These are phyloP conservation scores for Sorex fumeus DNA, from an alignment of 2,113 vertebrate species.

Conservation along the genomic window DNA sequence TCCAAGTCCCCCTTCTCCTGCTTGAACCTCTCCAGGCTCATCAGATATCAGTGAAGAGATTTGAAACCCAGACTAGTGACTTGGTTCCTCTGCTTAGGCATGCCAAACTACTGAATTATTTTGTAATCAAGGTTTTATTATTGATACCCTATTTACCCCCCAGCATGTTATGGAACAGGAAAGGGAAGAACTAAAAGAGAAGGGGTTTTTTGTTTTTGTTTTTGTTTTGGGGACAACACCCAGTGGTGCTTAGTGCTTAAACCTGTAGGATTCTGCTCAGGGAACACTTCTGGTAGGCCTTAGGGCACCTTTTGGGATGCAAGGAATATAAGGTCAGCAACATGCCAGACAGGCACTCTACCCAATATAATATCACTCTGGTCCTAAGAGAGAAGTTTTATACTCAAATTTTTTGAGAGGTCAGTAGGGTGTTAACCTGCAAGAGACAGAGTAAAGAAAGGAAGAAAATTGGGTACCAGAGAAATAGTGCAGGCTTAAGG, in stretches of 20 bases:
- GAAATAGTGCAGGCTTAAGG: too few relatives aligned
- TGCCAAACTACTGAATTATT: neutral
- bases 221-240: too few relatives aligned
- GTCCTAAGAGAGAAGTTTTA: neutral
- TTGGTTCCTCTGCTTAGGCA: neutral
- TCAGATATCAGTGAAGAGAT: too few relatives aligned
- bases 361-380: too few relatives aligned
- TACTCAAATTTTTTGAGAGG: neutral
- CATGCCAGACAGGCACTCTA: too few relatives aligned
- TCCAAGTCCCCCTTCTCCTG: neutral
- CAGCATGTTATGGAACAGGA: neutral
- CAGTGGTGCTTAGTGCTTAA: too few relatives aligned
- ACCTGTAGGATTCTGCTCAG: too few relatives aligned
- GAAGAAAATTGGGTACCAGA: neutral
- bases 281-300: too few relatives aligned
- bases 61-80: neutral
- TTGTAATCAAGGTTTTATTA: neutral
- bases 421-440: neutral
- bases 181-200: neutral
- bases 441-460: neutral
- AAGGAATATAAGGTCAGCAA: too few relatives aligned
- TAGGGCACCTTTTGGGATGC: too few relatives aligned
- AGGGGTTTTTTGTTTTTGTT: too few relatives aligned
- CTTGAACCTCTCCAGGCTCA: accelerated
- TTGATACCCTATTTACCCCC: neutral